Evolutionary conservation across 2,888 invertebrate species (phyloP).

Genomic region (Trissoscelio sp.): DNA sequence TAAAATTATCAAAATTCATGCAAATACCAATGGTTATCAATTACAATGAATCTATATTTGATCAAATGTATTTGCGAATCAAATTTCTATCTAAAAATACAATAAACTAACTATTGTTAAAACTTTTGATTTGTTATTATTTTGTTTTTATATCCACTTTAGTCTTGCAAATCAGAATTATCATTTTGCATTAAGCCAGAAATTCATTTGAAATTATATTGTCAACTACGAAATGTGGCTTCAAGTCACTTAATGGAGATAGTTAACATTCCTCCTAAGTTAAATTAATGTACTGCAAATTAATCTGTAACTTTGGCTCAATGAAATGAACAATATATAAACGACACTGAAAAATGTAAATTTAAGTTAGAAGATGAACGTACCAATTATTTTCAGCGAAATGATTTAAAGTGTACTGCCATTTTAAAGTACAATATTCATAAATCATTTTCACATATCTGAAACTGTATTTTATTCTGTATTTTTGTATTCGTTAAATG

Average conservation of each 20-base stretch:
- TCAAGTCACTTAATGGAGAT: conserved; percentile 26
- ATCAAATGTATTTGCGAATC: no score
- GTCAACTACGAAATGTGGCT: conserved; percentile 27
- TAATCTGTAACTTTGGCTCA: conserved; percentile 36
- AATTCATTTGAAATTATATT: conserved; percentile 44
- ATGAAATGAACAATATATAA: conserved; percentile 19
- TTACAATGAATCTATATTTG: no score
- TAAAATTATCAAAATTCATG: neutral
- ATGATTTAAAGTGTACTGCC: neutral
- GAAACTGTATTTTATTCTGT: no score
- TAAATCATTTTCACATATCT: neutral
- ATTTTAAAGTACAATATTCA: neutral
- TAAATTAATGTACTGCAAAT: conserved; percentile 55
- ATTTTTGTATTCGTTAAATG: no score
- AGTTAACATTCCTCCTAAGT: conserved; percentile 45
- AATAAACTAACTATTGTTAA: neutral
- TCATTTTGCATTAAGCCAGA: conserved; percentile 13
- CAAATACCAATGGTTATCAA: neutral
- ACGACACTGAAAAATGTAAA: conserved; percentile 13
- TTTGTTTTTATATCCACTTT: neutral
- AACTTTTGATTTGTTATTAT: conserved; percentile 13
- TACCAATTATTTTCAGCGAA: conserved; percentile 7
- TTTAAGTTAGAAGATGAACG: neutral
- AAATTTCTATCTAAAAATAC: no score
- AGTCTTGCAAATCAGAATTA: conserved; percentile 18